Evolutionary conservation across 2,888 invertebrate genomes (phyloP).

Genomic region (Anaspis maculata): DNA sequence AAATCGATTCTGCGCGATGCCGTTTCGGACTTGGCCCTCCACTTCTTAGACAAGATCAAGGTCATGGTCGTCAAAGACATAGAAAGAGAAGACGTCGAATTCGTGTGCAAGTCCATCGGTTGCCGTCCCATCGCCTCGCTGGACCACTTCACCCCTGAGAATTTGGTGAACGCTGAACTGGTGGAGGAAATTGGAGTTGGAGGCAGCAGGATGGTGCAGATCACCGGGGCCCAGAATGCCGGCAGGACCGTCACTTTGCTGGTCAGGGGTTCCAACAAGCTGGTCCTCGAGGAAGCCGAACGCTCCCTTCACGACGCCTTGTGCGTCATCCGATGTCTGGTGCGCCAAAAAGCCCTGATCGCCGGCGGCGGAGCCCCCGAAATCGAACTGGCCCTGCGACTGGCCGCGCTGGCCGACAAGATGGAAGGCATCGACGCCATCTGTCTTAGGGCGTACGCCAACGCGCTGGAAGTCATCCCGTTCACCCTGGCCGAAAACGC

Average conservation of each 20-base stretch:
- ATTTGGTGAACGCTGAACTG: slow-evolving; percentile 83
- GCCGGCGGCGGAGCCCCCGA: slow-evolving; percentile 98
- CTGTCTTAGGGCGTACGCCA: slow-evolving; percentile 90
- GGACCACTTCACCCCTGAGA: slow-evolving; percentile 93
- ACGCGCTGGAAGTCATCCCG: slow-evolving; percentile 90
- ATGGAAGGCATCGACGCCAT: slow-evolving; percentile 90
- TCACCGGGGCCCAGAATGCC: slow-evolving; percentile 56
- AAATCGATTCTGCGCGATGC: slow-evolving; percentile 85
- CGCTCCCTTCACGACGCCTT: slow-evolving; percentile 78
- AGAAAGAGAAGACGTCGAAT: slow-evolving; percentile 96
- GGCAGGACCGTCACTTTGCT: slow-evolving; percentile 90
- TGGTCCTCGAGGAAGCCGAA: slow-evolving; percentile 74
- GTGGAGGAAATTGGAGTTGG: slow-evolving; percentile 91
- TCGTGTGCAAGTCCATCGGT: slow-evolving; percentile 88
- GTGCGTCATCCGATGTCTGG: slow-evolving; percentile 91
- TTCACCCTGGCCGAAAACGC: slow-evolving; percentile 88
- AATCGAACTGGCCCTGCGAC: slow-evolving; percentile 81
- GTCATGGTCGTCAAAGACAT: slow-evolving; percentile 97
- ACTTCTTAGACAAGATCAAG: slow-evolving; percentile 98
- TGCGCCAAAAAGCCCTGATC: slow-evolving; percentile 84
- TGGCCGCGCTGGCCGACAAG: slow-evolving; percentile 73
- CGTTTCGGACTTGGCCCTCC: slow-evolving; percentile 91
- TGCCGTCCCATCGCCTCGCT: slow-evolving; percentile 97
- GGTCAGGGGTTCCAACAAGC: slow-evolving; percentile 79
- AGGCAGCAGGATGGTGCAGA: slow-evolving; percentile 80